Evolutionary conservation across 1,140 invertebrate genomes (phyloP).

Genomic region (Coelopa frigida): DNA sequence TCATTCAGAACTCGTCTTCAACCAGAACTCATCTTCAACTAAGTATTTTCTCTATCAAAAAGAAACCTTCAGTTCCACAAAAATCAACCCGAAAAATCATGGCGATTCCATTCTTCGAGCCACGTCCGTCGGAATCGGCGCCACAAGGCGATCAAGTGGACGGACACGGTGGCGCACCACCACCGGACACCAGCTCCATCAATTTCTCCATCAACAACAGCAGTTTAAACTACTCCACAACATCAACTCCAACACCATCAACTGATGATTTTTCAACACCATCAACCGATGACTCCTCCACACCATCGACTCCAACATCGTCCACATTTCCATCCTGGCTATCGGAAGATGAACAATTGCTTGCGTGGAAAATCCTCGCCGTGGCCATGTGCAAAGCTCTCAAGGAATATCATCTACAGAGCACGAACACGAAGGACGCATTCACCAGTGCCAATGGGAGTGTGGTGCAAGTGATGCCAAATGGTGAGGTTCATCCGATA

Average conservation of each 20-base stretch:
- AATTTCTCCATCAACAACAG: background rate
- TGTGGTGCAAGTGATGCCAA: conserved; percentile 13
- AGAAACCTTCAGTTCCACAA: background rate
- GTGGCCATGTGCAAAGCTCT: conserved; percentile 40
- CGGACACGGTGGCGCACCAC: conserved; percentile 15
- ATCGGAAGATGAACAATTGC: conserved; percentile 27
- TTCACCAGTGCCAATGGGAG: conserved; percentile 3
- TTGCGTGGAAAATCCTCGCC: conserved; percentile 37
- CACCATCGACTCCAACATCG: too few species aligned
- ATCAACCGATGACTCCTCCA: too few species aligned
- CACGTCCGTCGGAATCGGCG: conserved; percentile 13
- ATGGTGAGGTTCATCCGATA: conserved; percentile 5
- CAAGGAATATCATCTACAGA: conserved; percentile 32
- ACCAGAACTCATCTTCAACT: too few species aligned
- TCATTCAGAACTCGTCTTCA: too few species aligned
- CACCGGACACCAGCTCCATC: background rate
- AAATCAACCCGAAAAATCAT: conserved; percentile 12
- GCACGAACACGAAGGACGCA: background rate
- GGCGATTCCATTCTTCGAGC: conserved; percentile 39
- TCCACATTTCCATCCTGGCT: conserved; percentile 9
- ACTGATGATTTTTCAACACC: too few species aligned
- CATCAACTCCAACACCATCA: too few species aligned
- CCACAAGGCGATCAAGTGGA: conserved; percentile 28
- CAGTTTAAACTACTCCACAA: background rate
- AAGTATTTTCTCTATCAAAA: too few species aligned